Conservation (phyloP, 2,888 invertebrate genomes). For the Orthosia cruda region DNA sequence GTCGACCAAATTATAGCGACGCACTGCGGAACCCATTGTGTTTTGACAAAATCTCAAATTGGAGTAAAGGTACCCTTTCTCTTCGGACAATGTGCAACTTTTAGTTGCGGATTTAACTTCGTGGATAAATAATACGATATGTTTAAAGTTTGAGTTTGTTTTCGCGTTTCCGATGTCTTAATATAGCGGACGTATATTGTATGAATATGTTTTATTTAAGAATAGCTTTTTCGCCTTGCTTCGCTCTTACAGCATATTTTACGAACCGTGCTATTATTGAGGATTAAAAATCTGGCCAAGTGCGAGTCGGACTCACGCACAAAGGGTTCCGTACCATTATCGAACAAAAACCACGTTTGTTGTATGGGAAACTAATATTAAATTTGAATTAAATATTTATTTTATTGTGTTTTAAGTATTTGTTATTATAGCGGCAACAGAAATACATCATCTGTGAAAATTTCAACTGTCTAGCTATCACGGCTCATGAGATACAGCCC, state of each 20-base stretch:
- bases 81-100: conserved; percentile 49
- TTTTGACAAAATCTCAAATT: conserved; percentile 73
- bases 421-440: too few species aligned
- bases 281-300: too few species aligned
- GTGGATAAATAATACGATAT: conserved; percentile 41
- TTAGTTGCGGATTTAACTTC: conserved; percentile 55
- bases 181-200: neutral
- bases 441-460: too few species aligned
- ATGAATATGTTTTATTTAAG: neutral
- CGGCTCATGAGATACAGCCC: too few species aligned
- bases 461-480: too few species aligned
- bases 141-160: neutral
- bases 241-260: neutral
- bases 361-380: too few species aligned
- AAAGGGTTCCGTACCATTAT: too few species aligned
- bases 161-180: neutral
- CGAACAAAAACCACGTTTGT: too few species aligned
- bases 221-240: neutral
- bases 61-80: conserved; percentile 62
- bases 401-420: too few species aligned
- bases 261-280: neutral
- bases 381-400: too few species aligned
- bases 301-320: too few species aligned
- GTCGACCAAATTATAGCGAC: conserved; percentile 79
- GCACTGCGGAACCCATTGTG: conserved; percentile 84